These are phyloP conservation scores for Paralichthys olivaceus DNA, from an alignment of 2,113 vertebrate genomes.

Conservation along the genomic window DNA sequence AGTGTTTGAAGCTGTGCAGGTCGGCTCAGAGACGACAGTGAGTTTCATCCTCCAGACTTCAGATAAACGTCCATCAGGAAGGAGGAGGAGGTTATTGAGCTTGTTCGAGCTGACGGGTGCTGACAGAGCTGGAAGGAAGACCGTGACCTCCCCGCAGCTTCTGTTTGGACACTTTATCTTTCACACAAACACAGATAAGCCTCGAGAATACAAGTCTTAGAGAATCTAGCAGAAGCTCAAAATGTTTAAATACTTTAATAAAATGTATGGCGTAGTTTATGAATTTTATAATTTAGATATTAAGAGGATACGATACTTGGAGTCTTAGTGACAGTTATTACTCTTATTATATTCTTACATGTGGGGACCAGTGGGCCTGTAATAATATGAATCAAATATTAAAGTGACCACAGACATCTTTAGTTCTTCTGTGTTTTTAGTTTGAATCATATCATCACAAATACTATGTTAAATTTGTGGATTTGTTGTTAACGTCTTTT, in stretches of 20 bases:
- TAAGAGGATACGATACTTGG: too few relatives aligned
- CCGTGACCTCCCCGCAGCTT: constrained; percentile 43
- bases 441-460: too few relatives aligned
- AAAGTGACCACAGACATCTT: too few relatives aligned
- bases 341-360: too few relatives aligned
- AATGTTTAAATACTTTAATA: not conserved
- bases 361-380: too few relatives aligned
- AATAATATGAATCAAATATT: too few relatives aligned
- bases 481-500: too few relatives aligned
- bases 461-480: too few relatives aligned
- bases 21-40: not conserved
- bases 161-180: constrained; percentile 47
- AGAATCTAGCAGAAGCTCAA: not conserved
- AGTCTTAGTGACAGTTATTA: too few relatives aligned
- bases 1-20: not conserved
- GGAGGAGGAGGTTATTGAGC: constrained; percentile 10
- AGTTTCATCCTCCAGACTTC: too few relatives aligned
- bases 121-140: constrained; percentile 54
- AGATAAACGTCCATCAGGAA: constrained; percentile 17
- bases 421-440: too few relatives aligned
- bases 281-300: too few relatives aligned
- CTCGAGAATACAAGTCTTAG: not conserved
- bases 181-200: constrained; percentile 40
- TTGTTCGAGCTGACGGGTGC: constrained; percentile 7
- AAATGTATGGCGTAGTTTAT: not conserved